These are phyloP conservation scores for Fopius arisanus DNA, from an alignment of 1,140 invertebrate species.

Conservation along the genomic window DNA sequence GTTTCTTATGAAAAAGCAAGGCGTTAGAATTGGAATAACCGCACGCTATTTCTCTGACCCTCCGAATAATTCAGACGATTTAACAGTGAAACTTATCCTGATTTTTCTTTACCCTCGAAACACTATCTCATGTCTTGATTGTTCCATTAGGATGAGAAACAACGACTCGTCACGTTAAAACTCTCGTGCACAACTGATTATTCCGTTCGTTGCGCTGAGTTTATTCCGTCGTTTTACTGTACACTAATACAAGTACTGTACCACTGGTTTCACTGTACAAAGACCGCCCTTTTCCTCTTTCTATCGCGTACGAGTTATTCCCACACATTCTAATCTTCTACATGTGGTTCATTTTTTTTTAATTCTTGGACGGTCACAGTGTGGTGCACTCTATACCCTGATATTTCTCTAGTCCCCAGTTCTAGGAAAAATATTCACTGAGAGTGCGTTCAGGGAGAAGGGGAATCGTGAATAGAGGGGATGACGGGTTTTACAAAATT, in stretches of 20 bases:
- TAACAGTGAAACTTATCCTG: neutral
- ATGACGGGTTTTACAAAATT: too few relatives aligned
- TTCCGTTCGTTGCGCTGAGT: neutral
- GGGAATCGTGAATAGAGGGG: too few relatives aligned
- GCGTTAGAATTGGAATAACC: neutral
- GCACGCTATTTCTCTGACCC: neutral
- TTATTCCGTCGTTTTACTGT: constrained; percentile 4
- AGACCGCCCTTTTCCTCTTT: constrained; percentile 11
- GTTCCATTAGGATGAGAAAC: neutral
- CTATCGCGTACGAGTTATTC: neutral
- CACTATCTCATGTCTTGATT: neutral
- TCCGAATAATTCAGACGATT: neutral
- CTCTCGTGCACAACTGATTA: constrained; percentile 1
- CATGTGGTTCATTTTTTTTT: neutral
- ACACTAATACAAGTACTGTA: neutral
- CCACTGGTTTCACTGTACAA: neutral
- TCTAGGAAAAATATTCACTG: neutral
- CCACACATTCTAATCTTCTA: neutral
- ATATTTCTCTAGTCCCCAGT: neutral
- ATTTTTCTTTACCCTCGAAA: neutral
- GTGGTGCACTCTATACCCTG: neutral
- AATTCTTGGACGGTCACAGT: neutral
- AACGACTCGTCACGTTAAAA: neutral
- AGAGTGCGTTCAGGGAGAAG: too few relatives aligned
- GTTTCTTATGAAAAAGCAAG: neutral